These are phyloP conservation scores for Nasua narica DNA, from an alignment of 2,797 vertebrate species.

Conservation along the genomic window DNA sequence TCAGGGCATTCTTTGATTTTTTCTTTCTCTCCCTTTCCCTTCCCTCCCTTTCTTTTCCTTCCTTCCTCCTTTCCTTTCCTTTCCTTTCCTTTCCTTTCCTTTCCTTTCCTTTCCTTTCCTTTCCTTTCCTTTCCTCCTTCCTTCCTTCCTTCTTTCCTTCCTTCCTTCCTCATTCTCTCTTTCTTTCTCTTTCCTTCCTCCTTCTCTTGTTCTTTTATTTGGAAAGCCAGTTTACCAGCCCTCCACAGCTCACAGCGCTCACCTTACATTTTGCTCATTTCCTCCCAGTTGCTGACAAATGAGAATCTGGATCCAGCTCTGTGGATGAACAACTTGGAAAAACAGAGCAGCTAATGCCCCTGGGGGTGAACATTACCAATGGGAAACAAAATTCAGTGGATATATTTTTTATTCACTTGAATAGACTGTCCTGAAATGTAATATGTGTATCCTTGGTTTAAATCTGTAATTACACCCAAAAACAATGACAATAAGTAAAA, in stretches of 20 bases:
- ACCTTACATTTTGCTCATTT: not conserved
- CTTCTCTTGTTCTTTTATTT: no score
- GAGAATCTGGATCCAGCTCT: not conserved
- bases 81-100: not conserved
- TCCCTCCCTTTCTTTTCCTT: rapidly evolving
- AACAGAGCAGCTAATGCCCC: rapidly evolving
- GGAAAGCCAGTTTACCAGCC: not conserved
- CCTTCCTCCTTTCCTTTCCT: not conserved
- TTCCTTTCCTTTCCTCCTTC: no score
- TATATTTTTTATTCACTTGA: not conserved
- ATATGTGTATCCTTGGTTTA: not conserved
- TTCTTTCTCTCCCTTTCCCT: not conserved
- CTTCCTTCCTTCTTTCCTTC: not conserved
- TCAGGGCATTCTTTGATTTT: not conserved
- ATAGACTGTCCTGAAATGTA: not conserved
- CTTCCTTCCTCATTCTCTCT: not conserved
- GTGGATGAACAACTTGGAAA: not conserved
- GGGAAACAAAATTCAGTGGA: not conserved
- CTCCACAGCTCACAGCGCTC: not conserved
- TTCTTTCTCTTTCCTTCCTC: not conserved
- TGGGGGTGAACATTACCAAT: not conserved
- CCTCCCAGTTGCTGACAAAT: not conserved
- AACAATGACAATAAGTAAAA: not conserved
- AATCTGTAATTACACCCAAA: not conserved
- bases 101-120: not conserved